Evolutionary conservation across 2,113 vertebrate genomes (phyloP).

Genomic region (Genyomyrus donnyi): DNA sequence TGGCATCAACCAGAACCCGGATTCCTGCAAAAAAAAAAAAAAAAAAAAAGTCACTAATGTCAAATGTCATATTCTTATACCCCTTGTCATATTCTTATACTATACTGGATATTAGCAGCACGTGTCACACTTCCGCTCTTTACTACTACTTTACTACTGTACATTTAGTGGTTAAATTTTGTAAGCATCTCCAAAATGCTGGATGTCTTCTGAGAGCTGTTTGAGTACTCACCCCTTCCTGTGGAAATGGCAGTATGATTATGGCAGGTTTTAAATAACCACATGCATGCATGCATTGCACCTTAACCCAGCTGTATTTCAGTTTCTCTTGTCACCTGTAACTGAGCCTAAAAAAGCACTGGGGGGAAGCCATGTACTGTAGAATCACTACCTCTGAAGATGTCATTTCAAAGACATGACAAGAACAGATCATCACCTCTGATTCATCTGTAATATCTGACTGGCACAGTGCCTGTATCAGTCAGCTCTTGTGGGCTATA

Average conservation of each 20-base stretch:
- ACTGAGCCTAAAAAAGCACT: neutral
- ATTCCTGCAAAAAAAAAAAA: conserved; percentile 60
- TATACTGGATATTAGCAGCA: neutral
- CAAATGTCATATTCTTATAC: neutral
- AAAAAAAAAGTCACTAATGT: neutral
- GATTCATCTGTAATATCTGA: neutral
- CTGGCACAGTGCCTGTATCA: neutral
- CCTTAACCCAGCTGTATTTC: neutral
- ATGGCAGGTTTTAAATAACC: neutral
- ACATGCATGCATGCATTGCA: neutral
- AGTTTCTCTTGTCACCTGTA: neutral
- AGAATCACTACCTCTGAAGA: neutral
- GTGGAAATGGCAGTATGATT: neutral
- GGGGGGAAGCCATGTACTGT: neutral
- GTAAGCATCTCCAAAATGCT: neutral
- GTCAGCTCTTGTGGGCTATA: neutral
- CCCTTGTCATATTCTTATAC: neutral
- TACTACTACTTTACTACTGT: neutral
- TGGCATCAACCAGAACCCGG: conserved; percentile 88
- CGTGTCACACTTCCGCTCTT: neutral
- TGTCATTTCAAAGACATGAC: neutral
- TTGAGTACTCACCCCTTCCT: neutral
- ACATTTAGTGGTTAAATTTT: neutral
- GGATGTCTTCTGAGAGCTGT: neutral
- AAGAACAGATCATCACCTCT: neutral